Evolutionary conservation across 2,797 vertebrate species (phyloP), one percentile per base, ranked within the genome.

Genomic region (Lemur catta): DNA sequence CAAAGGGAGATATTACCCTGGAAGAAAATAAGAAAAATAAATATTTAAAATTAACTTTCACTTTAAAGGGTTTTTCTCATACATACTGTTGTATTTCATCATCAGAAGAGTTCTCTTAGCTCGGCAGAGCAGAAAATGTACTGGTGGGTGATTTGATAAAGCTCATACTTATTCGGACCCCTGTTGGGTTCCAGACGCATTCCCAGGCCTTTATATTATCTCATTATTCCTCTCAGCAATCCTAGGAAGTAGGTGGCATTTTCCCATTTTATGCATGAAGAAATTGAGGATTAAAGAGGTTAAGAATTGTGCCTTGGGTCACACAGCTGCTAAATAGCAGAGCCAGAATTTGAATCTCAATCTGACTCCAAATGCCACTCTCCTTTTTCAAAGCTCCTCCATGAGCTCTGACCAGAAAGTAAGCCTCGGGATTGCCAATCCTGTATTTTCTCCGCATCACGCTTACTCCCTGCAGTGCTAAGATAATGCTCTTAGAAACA

Each of bases 401-500:
- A 46, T 78, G 82, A 69, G 43, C 63, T 95, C 33, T 67, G 82
- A 86, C 78, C 67, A 59, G 88, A 95, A 75, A 67, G 22, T 26
- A 13, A 67, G 57, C 48, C 87, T 88, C 22, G 0, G 0, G 75
- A 87, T 92, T 97, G 67, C 80, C 76, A 85, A 6, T 85, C 50
- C 84, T 86, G 46, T 59, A 67, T 94, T 94, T 96, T 92, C 90
- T 91, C 84, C 38, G 10, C 63, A 71, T 93, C 76, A 48, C 0
- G 26, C 71, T 0, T 52, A 72, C 82, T 76, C 95, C 96, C 97
- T 96, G 96, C 93, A 63, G 95, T 50, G 96, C 93, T 94, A 82
- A 97, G 50, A 96, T 97, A 97, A 97, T 97, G 91, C 94, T 97
- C 92, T 96, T 88, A 95, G 91, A 94, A 95, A 95, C 94, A 93